Evolutionary conservation across 2,888 invertebrate genomes (phyloP), one percentile per base, ranked within the genome.

Genomic region (Cistogaster globosa): DNA sequence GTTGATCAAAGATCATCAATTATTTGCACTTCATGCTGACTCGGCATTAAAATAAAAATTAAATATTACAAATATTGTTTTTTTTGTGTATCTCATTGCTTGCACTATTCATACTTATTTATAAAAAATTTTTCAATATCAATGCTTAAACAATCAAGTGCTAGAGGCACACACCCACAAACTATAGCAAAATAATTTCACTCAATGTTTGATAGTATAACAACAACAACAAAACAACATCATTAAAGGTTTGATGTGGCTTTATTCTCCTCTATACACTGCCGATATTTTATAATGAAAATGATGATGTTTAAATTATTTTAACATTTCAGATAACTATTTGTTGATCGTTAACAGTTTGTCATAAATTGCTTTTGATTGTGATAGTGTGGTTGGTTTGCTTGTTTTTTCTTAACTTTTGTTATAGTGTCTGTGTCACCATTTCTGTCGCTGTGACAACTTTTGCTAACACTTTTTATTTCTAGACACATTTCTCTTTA

Each of bases 1-100:
- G 60, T 78, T 74, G 60, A 72, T 78, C 78, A 65, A 51, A 69
- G 69, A 82, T 75, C 78, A 85, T 85, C 85, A 78, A 82, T 82
- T 75, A 82, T 65, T 76, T 83, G 65, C 76, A 58, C 48, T 65
- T 79, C 69, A 85, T 65, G 82, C 75, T 82, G 85, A 79, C 55
- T 75, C 65, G 22, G 72, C 78, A 65, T 60, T 71, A 62, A 74
- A 62, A 74, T 22, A 0, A 38, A 74, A 38, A 38, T 11, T 11
- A 3, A 36, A 51, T 36, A 20, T n/a, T 36, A 36, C 18, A 72
- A 63, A 63, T 32, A 7, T 32, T 32, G 6, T 32, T 32, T 32
- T 26, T 26, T 1, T 26, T 26, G 1, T 26, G 4, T 4, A 2
- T 32, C 6, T 32, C 32, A 32, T 32, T 53, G 75, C 71, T 69